A percentile compares a stretch with the other conserved stretches of the same genome.
Conservation (phyloP, 1,140 invertebrate species). For the Cydia splendana region DNA sequence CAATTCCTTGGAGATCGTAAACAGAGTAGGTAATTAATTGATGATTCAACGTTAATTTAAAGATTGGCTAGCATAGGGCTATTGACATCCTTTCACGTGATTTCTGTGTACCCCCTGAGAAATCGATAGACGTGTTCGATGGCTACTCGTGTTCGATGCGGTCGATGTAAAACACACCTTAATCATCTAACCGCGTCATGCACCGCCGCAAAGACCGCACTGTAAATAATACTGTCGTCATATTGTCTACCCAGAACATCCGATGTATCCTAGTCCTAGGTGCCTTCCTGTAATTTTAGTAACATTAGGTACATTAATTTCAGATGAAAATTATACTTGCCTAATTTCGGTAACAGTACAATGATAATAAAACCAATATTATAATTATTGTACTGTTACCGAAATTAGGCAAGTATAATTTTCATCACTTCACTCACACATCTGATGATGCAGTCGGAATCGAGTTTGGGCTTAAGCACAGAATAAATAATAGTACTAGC, state of each 20-base stretch:
- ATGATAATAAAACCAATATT: too few species aligned
- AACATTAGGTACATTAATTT: not conserved
- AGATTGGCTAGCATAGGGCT: too few species aligned
- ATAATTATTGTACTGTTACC: too few species aligned
- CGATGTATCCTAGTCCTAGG: not conserved
- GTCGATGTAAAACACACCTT: not conserved
- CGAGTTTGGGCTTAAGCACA: too few species aligned
- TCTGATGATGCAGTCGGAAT: too few species aligned
- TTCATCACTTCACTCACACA: not conserved
- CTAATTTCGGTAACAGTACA: not conserved
- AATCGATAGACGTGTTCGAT: not conserved
- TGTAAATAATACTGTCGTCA: constrained; percentile 5
- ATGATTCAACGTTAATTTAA: too few species aligned
- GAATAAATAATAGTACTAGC: too few species aligned
- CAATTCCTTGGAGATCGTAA: too few species aligned
- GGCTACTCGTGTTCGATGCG: not conserved
- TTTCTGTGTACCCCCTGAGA: not conserved
- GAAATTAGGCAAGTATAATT: not conserved
- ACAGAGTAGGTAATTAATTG: too few species aligned
- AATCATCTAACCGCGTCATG: constrained; percentile 15
- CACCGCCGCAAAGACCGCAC: not conserved
- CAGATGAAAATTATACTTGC: not conserved
- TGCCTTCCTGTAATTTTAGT: not conserved
- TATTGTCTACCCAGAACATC: not conserved
- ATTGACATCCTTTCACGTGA: not conserved